A percentile compares a stretch with the other conserved stretches of the same genome.
These are phyloP conservation scores for Hemistola chrysoprasaria DNA, from an alignment of 2,888 invertebrate species.

Conservation along the genomic window DNA sequence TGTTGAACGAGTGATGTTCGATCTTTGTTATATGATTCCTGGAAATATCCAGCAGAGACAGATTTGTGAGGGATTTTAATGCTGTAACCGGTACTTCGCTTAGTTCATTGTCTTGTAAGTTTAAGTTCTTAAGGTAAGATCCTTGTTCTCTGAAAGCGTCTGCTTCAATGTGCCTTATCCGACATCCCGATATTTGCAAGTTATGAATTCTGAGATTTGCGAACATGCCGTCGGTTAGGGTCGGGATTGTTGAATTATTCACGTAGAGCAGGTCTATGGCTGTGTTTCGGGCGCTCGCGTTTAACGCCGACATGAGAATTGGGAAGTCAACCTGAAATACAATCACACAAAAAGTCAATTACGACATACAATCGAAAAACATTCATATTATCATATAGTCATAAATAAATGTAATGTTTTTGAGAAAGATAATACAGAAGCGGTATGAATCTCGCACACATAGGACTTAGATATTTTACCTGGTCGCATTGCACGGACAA, in stretches of 20 bases:
- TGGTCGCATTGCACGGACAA: constrained; percentile 95
- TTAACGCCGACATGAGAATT: constrained; percentile 87
- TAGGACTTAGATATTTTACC: too few species aligned
- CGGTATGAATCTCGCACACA: too few species aligned
- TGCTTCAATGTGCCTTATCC: constrained; percentile 85
- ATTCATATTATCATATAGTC: too few species aligned
- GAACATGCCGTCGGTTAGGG: constrained; percentile 86
- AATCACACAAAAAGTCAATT: constrained; percentile 8
- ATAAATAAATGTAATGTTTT: too few species aligned
- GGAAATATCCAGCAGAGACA: constrained; percentile 92
- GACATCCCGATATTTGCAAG: constrained; percentile 92
- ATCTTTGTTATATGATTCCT: constrained; percentile 89
- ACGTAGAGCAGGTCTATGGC: constrained; percentile 92
- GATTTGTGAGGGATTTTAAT: constrained; percentile 84
- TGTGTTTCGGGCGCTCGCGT: constrained; percentile 85
- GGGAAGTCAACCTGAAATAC: constrained; percentile 86
- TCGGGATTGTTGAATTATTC: constrained; percentile 91
- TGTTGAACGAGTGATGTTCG: constrained; percentile 88
- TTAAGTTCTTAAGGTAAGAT: constrained; percentile 89
- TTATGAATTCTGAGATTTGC: constrained; percentile 88
- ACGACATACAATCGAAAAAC: neutral
- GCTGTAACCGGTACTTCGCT: constrained; percentile 89
- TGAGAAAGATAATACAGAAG: too few species aligned
- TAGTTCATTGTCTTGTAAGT: constrained; percentile 92
- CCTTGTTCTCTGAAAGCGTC: constrained; percentile 94